phyloP scores from a whole-genome alignment of 2,113 vertebrate genomes.

The Pelecanus crispus region DNA sequence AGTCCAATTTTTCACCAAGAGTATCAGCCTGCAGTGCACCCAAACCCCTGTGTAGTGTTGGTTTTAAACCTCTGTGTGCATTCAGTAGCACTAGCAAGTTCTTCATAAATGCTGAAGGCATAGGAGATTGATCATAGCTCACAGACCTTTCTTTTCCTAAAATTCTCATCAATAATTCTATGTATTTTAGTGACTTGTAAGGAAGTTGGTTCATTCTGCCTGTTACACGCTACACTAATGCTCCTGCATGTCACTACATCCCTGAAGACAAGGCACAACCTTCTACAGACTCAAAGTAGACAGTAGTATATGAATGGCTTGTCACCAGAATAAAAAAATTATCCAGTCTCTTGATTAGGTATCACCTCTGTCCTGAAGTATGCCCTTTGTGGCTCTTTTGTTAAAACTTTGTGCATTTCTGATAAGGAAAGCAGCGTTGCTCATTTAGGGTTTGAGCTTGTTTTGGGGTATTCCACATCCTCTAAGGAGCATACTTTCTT shows the following conservation, averaged over 20 bases:
- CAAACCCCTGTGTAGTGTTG: not conserved
- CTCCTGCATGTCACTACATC: not conserved
- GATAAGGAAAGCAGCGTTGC: not conserved
- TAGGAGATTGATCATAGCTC: not conserved
- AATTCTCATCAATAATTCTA: not conserved
- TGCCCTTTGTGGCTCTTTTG: not conserved
- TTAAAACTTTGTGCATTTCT: not conserved
- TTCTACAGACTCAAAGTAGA: not conserved
- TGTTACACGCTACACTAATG: not conserved
- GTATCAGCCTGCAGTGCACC: not conserved
- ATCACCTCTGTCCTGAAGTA: not conserved
- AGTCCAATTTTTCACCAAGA: not conserved
- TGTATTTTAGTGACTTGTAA: not conserved
- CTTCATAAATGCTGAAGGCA: not conserved
- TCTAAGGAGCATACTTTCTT: not conserved
- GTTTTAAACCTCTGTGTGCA: not conserved
- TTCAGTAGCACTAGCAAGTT: not conserved
- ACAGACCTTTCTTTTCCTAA: not conserved
- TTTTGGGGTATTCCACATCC: not conserved
- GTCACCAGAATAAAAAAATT: not conserved
- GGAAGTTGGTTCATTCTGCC: too few relatives aligned
- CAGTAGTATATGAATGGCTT: not conserved
- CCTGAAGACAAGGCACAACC: not conserved
- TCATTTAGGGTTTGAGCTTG: not conserved
- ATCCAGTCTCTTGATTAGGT: not conserved